Conservation (phyloP, 2,113 vertebrate species). For the Pontoporia blainvillei region DNA sequence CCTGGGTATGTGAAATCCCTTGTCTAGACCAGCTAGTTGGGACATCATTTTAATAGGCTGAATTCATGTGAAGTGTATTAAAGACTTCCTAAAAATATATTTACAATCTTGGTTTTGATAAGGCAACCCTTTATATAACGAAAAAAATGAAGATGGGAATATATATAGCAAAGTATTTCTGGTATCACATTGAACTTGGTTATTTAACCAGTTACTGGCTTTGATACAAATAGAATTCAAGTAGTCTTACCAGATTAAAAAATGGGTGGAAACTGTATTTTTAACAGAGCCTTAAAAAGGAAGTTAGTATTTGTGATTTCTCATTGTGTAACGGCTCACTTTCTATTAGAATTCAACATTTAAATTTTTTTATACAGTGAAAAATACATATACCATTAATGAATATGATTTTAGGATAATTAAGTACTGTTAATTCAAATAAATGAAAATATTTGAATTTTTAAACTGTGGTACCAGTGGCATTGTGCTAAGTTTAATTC, state of each 20-base stretch:
- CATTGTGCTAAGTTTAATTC: not conserved
- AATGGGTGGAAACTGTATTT: not conserved
- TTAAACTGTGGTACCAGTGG: not conserved
- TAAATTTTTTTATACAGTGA: not conserved
- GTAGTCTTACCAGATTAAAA: too few species aligned
- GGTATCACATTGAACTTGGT: not conserved
- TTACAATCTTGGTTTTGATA: too few species aligned
- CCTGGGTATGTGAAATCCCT: too few species aligned
- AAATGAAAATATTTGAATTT: not conserved
- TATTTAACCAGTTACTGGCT: not conserved
- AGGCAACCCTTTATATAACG: too few species aligned
- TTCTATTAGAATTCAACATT: not conserved
- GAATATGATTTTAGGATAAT: not conserved
- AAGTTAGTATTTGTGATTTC: not conserved
- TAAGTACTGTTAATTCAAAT: not conserved
- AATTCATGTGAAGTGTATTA: too few species aligned
- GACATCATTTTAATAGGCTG: too few species aligned
- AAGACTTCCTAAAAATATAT: too few species aligned
- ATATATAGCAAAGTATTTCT: not conserved
- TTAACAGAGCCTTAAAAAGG: not conserved
- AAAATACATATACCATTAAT: not conserved
- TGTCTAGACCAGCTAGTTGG: too few species aligned
- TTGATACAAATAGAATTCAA: not conserved
- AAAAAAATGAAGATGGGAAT: not conserved
- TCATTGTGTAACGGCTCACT: not conserved